Evolutionary conservation across 2,113 vertebrate genomes (phyloP).

Genomic region (Chaetops frenatus): DNA sequence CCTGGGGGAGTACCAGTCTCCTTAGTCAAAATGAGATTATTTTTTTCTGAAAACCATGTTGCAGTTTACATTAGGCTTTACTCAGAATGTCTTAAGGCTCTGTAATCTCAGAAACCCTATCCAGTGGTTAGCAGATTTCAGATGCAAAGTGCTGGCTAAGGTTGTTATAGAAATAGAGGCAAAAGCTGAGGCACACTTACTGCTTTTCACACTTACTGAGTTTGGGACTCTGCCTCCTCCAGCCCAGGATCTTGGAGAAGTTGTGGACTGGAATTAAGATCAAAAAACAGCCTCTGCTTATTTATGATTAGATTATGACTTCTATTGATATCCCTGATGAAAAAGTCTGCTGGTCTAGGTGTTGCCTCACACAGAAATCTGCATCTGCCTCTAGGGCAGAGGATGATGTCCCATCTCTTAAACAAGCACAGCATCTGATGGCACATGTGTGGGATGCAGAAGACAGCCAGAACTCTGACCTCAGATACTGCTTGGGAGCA

Average conservation of each 20-base stretch:
- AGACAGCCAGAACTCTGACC: neutral
- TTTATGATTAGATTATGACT: neutral
- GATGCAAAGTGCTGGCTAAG: neutral
- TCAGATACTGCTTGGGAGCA: neutral
- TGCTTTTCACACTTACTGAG: neutral
- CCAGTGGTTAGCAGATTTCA: neutral
- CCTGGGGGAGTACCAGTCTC: neutral
- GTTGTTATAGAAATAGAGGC: neutral
- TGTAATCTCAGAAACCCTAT: neutral
- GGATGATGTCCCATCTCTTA: rapidly evolving
- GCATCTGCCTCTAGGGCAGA: neutral
- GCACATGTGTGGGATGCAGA: neutral
- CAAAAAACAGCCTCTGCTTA: neutral
- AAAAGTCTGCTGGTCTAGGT: neutral
- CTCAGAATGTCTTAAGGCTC: neutral
- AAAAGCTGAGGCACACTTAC: neutral
- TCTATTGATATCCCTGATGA: neutral
- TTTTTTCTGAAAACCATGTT: neutral
- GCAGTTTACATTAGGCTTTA: neutral
- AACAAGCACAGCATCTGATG: neutral
- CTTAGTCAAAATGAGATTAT: neutral
- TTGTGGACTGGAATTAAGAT: neutral
- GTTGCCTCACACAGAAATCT: neutral
- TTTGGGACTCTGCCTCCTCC: neutral
- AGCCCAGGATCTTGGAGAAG: neutral